Evolutionary conservation across 2,888 invertebrate species (phyloP), one percentile per base, ranked within the genome.

Genomic region (Serrognathus titanus): DNA sequence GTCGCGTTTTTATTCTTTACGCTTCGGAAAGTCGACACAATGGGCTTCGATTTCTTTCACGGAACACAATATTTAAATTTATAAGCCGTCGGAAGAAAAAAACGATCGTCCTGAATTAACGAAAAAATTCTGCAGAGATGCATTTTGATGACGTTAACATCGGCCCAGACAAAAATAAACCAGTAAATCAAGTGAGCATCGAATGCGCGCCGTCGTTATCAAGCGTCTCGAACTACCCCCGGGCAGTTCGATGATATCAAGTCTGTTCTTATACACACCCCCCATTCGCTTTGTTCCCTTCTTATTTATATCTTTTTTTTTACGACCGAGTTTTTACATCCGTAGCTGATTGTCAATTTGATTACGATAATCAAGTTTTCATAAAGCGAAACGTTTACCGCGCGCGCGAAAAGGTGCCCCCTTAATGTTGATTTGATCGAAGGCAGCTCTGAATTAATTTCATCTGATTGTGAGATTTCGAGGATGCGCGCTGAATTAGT

Each of bases 161-260:
- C 55, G 53, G 53, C 48, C 58, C 60, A 60, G 58, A 60, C 64
- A 65, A 64, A 60, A 65, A 63, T 60, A 63, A 59, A 61, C 63
- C 62, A 57, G 63, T 71, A 70, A 69, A 71, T 71, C 70, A 70
- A 68, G 69, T 61, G 66, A 64, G 64, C 66, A 68, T 71, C 70
- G 69, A 71, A 70, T 65, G 24, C 24, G 24, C 24, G 69, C 69
- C 71, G 70, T 70, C 67, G 68, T 71, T 71, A 71, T 70, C 67
- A 67, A 67, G 63, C 66, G 69, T 66, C 69, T 60, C 66, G 64
- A 62, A 66, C 63, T 68, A 61, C 64, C 66, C 69, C 57, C 66
- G 64, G 67, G 66, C 67, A 66, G 67, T 66, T 69, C 66, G 68
- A 69, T 71, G 68, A 67, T 69, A 71, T 69, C 69, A 66, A 66